These are phyloP conservation scores for Hyles vespertilio DNA, from an alignment of 1,140 invertebrate species.

Conservation along the genomic window DNA sequence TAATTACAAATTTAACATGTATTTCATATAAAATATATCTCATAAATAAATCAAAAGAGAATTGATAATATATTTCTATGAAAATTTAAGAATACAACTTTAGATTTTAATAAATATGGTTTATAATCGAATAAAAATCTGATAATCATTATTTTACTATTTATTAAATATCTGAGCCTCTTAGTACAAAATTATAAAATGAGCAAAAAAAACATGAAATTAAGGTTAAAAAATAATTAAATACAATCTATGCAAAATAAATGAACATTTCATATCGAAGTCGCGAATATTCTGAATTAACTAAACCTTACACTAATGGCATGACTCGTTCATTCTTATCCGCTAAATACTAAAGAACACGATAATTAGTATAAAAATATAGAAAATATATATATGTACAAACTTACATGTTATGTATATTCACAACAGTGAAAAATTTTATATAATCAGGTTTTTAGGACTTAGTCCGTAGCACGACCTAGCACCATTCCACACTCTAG, in stretches of 20 bases:
- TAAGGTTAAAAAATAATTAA: too few species aligned
- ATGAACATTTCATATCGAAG: constrained; percentile 20
- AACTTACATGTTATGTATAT: constrained; percentile 62
- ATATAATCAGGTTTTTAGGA: constrained; percentile 47
- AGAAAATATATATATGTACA: constrained; percentile 19
- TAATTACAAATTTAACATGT: too few species aligned
- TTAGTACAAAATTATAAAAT: too few species aligned
- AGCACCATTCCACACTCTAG: constrained; percentile 57
- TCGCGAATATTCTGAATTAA: constrained; percentile 20
- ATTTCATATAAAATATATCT: too few species aligned
- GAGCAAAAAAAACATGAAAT: too few species aligned
- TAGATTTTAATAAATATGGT: too few species aligned
- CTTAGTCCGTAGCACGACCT: constrained; percentile 62
- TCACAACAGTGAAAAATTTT: constrained; percentile 53
- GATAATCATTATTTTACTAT: too few species aligned
- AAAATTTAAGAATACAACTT: too few species aligned
- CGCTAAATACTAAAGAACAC: constrained; percentile 37
- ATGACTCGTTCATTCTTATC: constrained; percentile 65
- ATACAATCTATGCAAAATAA: constrained; percentile 5
- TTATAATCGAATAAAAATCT: too few species aligned
- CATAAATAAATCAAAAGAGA: too few species aligned
- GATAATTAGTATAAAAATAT: constrained; percentile 15
- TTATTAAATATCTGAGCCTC: too few species aligned
- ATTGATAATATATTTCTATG: too few species aligned
- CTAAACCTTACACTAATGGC: constrained; percentile 66